Evolutionary conservation across 2,888 invertebrate species (phyloP).

Genomic region (Conops quadrifasciatus): DNA sequence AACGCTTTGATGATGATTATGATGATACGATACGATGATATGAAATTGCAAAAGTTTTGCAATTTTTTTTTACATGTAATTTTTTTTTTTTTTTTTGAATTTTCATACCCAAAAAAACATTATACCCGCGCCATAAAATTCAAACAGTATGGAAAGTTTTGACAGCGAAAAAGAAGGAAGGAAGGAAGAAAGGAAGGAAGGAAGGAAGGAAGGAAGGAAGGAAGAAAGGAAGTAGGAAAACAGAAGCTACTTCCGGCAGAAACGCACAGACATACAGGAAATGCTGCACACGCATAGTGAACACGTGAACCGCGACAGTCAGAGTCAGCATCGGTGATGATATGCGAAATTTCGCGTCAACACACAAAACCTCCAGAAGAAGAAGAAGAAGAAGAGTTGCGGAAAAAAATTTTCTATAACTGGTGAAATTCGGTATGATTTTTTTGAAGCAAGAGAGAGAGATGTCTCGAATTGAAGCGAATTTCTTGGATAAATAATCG

Average conservation of each 20-base stretch:
- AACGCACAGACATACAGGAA: background rate
- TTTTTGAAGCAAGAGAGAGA: no score
- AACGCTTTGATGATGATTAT: slow-evolving; percentile 53
- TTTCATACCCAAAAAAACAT: slow-evolving; percentile 31
- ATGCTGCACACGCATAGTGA: background rate
- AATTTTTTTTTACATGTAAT: slow-evolving; percentile 35
- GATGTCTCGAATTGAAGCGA: background rate
- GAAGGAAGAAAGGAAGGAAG: no score
- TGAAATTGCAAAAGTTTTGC: slow-evolving; percentile 56
- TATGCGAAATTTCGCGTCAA: background rate
- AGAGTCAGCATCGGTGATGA: slow-evolving; percentile 1
- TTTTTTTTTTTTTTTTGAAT: background rate
- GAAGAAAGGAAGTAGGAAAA: slow-evolving; percentile 12
- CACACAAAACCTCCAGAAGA: no score
- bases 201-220: background rate
- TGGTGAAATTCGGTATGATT: no score
- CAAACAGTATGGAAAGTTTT: slow-evolving; percentile 27
- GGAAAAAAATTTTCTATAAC: no score
- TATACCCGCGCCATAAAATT: slow-evolving; percentile 38
- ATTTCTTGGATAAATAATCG: slow-evolving; percentile 40
- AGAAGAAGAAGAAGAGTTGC: no score
- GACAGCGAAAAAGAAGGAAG: slow-evolving; percentile 22
- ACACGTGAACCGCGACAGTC: background rate
- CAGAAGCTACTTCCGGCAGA: slow-evolving; percentile 26
- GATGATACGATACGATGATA: slow-evolving; percentile 52